Evolutionary conservation across 2,797 vertebrate genomes (phyloP).

Genomic region (Galago senegalensis): DNA sequence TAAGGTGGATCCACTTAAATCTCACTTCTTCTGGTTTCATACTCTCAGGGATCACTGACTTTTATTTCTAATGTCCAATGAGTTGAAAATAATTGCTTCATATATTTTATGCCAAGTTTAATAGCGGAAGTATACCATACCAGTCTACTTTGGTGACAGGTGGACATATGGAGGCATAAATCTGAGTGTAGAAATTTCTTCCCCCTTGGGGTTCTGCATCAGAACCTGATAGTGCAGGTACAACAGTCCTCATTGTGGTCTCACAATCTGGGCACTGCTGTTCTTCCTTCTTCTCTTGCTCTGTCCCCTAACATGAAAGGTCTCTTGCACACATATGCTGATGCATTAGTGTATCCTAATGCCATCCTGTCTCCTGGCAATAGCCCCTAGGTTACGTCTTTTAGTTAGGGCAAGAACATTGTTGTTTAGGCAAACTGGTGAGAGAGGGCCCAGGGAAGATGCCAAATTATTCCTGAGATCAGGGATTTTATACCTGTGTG

Average conservation of each 20-base stretch:
- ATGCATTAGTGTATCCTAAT: not conserved
- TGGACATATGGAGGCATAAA: not conserved
- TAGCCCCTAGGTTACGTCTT: not conserved
- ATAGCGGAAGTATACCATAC: not conserved
- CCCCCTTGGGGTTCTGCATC: not conserved
- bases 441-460: not conserved
- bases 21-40: not conserved
- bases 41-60: not conserved
- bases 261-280: not conserved
- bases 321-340: not conserved
- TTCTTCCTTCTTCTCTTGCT: not conserved
- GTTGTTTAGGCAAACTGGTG: not conserved
- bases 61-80: not conserved
- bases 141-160: not conserved
- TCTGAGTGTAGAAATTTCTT: not conserved
- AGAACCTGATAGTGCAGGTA: not conserved
- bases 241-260: not conserved
- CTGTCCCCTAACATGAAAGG: not conserved
- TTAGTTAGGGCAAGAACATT: rapidly evolving
- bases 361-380: not conserved
- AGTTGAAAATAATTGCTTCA: not conserved
- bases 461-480: not conserved
- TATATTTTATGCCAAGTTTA: not conserved
- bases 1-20: not conserved
- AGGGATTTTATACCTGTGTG: too few species aligned